Evolutionary conservation across 2,888 invertebrate species (phyloP), one percentile per base, ranked within the genome.

Genomic region (Nowickia ferox): DNA sequence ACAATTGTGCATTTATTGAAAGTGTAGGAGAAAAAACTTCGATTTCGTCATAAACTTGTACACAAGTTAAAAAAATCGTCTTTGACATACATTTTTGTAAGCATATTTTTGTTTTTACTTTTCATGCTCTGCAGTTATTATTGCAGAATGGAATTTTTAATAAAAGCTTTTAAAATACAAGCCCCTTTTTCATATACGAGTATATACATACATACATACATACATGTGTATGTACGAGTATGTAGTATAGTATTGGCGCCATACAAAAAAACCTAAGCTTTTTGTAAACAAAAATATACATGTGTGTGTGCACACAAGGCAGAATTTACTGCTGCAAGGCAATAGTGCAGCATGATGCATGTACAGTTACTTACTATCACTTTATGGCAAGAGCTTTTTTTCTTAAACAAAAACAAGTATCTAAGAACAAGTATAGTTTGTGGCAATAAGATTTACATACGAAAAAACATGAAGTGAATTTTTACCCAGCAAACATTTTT

Each of bases 81-180:
- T 38, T 15, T 30, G 30, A 1, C 30, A 30, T 57, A 13, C 10
- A 13, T 57, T 15, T 57, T 15, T 57, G 57, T 15, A 38, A 44
- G 8, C n/a, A 13, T 11, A 17, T 30, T 22, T 19, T 57, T 30
- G 30, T 30, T 30, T 30, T 30, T 30, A 30, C 30, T 30, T 57
- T 48, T 0, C 59, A 30, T 38, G 42, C 57, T 57, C 68, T 57
- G 59, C 48, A 77, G 59, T 77, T 77, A 68, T 77, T 48, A 66
- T 66, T 66, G 40, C 6, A 75, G 11, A 63, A 66, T 68, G 59
- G 22, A 42, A 48, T 40, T 77, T 46, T 46, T 1, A 53, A 46
- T 57, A 66, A 57, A 77, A 66, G 66, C 66, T 77, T 65, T 78
- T 42, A 22, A 17, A 55, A 17, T 66, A 69, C 66, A 78, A 69